Percentiles rank a stretch among this genome's conserved stretches.
These are phyloP conservation scores for Pomatostomus ruficeps DNA, from an alignment of 2,113 vertebrate species.

Conservation along the genomic window DNA sequence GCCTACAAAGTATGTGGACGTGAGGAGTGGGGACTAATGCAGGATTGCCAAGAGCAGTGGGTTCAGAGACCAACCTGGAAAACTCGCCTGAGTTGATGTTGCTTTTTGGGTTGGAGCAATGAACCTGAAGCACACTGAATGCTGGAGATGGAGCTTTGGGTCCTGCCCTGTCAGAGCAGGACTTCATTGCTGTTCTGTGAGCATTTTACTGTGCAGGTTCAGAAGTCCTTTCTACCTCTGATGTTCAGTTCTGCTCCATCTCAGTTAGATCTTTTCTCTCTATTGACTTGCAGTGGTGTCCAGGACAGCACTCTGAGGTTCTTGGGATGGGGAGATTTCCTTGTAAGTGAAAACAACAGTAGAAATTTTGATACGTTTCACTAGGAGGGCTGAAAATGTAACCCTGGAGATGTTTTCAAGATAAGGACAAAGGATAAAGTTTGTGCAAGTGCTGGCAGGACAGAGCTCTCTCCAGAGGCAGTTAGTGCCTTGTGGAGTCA, in stretches of 20 bases:
- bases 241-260: neutral
- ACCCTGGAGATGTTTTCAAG: neutral
- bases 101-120: neutral
- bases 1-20: neutral
- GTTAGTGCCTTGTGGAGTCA: neutral
- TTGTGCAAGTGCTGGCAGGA: neutral
- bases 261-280: neutral
- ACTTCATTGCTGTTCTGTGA: neutral
- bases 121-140: neutral
- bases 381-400: neutral
- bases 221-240: neutral
- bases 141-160: neutral
- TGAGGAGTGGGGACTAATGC: neutral
- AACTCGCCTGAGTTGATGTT: rapidly evolving
- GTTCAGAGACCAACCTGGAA: neutral
- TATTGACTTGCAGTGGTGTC: neutral
- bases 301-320: neutral
- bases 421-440: neutral
- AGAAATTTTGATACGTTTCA: rapidly evolving
- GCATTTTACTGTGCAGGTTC: neutral
- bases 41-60: neutral
- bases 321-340: neutral
- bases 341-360: neutral
- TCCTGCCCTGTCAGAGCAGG: neutral
- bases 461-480: neutral